Evolutionary conservation across 2,888 invertebrate species (phyloP), one percentile per base, ranked within the genome.

Genomic region (Norana najaformis): DNA sequence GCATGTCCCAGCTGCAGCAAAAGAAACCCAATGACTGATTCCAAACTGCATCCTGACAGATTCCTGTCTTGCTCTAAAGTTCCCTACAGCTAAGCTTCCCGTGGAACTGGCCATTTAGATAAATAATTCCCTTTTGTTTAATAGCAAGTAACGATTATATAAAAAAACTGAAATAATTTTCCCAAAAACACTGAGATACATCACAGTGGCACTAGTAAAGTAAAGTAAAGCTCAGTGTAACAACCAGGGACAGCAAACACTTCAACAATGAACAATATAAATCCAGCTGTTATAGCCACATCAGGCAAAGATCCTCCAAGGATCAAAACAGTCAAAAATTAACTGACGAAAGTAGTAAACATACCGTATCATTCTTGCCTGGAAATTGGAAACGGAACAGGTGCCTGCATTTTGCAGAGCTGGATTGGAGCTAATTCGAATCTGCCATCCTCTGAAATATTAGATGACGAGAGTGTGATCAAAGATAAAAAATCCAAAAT

Each of bases 341-440:
- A n/a, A n/a, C 69, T n/a, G n/a, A n/a, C n/a, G n/a, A n/a, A n/a
- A n/a, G n/a, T n/a, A n/a, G n/a, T n/a, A n/a, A 30, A 69, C 37
- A 16, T 93, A 99, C 93, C 99, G 96, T 93, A 90, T 94, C 89
- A 96, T 94, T 89, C 98, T 96, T 89, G 97, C 96, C 95, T 98
- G 98, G 95, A 99, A 97, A 93, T 96, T 97, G 89, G 96, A 96
- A 92, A 99, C 96, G 93, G 98, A 97, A 95, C 97, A 97, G 93
- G 97, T 96, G 13, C 98, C 99, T 91, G 97, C 97, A 95, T 99
- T 99, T 95, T 99, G 99, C 95, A 98, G 96, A 36, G 99, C 99
- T 18, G 99, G 99, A 94, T 98, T 97, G 94, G 98, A 97, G 93
- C 97, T 97, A 91, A 99, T 97, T 2, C 97, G 96, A 95, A 98